Evolutionary conservation across 2,888 invertebrate species (phyloP).

Genomic region (Chesias legatella): DNA sequence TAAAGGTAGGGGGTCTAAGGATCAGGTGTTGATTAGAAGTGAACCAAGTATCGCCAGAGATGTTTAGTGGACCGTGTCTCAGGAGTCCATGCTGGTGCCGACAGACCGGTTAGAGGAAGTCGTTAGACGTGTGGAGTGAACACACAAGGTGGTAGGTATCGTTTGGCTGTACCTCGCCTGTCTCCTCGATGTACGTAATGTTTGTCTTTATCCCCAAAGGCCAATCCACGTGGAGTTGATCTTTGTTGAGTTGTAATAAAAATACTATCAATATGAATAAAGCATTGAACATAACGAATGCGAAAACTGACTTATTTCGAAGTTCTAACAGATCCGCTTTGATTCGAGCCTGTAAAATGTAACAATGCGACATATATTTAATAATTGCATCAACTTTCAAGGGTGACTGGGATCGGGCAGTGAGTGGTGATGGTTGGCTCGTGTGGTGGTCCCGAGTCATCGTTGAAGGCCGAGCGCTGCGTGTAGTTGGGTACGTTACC

Average conservation of each 20-base stretch:
- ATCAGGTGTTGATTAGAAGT: slow-evolving; percentile 54
- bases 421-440: slow-evolving; percentile 3
- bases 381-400: slow-evolving; percentile 73
- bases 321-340: slow-evolving; percentile 95
- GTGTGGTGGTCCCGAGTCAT: slow-evolving; percentile 57
- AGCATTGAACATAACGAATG: slow-evolving; percentile 99
- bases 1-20: slow-evolving; percentile 44
- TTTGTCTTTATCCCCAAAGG: slow-evolving; percentile 97
- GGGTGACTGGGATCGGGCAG: slow-evolving; percentile 68
- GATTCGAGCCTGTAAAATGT: slow-evolving; percentile 89
- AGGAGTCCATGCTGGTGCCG: slow-evolving; percentile 76
- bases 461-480: slow-evolving; percentile 70
- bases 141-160: slow-evolving; percentile 68
- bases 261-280: slow-evolving; percentile 99
- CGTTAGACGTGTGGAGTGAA: slow-evolving; percentile 76
- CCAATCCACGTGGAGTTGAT: slow-evolving; percentile 98
- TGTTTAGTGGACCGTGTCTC: slow-evolving; percentile 63
- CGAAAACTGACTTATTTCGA: slow-evolving; percentile 97
- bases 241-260: slow-evolving; percentile 99
- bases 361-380: slow-evolving; percentile 66
- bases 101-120: slow-evolving; percentile 78
- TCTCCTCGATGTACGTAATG: slow-evolving; percentile 95
- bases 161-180: slow-evolving; percentile 89
- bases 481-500: slow-evolving; percentile 85
- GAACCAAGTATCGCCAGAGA: slow-evolving; percentile 59